Evolutionary conservation across 2,113 vertebrate species (phyloP).

Genomic region (Chelonoidis abingdonii): DNA sequence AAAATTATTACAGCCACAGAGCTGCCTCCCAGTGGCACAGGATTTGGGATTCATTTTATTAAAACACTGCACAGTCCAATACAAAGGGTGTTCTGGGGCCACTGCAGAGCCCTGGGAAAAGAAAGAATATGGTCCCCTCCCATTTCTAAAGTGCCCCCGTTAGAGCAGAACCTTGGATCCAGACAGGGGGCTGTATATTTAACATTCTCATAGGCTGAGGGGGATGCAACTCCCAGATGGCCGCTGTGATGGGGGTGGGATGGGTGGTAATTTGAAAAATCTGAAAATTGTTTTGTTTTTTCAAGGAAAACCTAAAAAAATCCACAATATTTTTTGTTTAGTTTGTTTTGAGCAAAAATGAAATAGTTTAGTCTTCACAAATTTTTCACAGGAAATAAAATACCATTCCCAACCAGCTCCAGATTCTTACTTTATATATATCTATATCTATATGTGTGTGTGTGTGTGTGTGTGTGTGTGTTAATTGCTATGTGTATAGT

Average conservation of each 20-base stretch:
- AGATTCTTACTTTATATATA: no score
- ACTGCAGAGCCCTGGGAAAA: background rate
- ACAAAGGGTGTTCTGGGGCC: background rate
- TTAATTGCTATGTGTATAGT: background rate
- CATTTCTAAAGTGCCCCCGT: fast-evolving
- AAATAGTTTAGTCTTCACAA: background rate
- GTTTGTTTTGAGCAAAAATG: background rate
- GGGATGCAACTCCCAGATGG: background rate
- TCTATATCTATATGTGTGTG: no score
- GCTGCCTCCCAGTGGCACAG: background rate
- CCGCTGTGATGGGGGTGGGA: background rate
- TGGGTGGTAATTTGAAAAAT: background rate
- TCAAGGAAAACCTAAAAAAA: background rate
- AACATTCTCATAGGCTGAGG: background rate
- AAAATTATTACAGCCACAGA: constrained; percentile 16
- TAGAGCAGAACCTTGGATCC: background rate
- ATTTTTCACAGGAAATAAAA: background rate
- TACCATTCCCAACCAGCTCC: background rate
- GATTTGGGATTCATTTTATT: background rate
- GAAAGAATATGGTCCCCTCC: background rate
- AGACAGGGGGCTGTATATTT: background rate
- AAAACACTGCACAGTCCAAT: background rate
- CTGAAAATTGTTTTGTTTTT: background rate
- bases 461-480: no score
- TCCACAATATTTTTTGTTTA: background rate